These are phyloP conservation scores for Reticulitermes lucifugus DNA, from an alignment of 2,888 invertebrate species.

Conservation along the genomic window DNA sequence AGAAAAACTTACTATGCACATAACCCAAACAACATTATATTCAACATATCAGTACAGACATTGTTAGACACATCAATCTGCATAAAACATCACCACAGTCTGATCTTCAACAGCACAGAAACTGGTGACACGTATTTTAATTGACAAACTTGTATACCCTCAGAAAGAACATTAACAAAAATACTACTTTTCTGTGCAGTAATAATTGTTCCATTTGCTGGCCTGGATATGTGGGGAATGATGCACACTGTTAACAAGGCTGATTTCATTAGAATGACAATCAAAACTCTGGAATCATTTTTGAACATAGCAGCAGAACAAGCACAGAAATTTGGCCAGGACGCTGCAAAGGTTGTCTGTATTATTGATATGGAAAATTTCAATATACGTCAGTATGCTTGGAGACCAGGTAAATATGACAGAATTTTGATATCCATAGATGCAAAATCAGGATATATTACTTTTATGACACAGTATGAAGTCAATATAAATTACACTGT, in stretches of 20 bases:
- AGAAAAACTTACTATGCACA: no score
- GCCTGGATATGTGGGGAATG: constrained; percentile 84
- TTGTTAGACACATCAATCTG: no score
- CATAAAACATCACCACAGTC: no score
- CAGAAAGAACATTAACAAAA: background rate
- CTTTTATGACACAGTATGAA: no score
- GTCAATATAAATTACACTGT: no score
- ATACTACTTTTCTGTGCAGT: constrained; percentile 65
- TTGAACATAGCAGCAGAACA: constrained; percentile 73
- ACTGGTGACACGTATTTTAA: no score
- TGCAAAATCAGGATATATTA: no score
- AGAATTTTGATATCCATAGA: no score
- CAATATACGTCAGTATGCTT: constrained; percentile 82
- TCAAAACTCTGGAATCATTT: constrained; percentile 73
- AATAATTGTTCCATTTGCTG: constrained; percentile 83
- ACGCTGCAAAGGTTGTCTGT: constrained; percentile 75
- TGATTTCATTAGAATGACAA: constrained; percentile 79
- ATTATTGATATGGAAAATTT: constrained; percentile 85
- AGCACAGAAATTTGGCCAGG: constrained; percentile 70
- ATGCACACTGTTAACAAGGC: constrained; percentile 78
- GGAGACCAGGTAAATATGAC: constrained; percentile 77
- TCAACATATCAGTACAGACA: no score
- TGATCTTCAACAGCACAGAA: no score
- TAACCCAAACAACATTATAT: no score
- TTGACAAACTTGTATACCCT: no score